Evolutionary conservation across 1,140 invertebrate species (phyloP).

Genomic region (Drosophila sturtevanti): DNA sequence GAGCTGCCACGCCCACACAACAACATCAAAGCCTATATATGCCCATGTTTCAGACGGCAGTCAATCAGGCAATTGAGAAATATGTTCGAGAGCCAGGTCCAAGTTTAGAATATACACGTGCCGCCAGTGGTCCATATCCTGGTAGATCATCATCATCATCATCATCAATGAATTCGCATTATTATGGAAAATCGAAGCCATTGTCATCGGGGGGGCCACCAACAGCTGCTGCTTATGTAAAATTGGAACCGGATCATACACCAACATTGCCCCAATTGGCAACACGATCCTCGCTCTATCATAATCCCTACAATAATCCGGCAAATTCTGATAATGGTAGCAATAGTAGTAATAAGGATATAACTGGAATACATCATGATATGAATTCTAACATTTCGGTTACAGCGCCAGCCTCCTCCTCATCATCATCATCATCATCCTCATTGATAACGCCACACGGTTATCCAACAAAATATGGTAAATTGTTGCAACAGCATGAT

Average conservation of each 20-base stretch:
- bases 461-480: conserved; percentile 72
- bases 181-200: neutral
- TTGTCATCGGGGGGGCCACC: neutral
- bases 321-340: conserved; percentile 18
- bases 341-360: conserved; percentile 16
- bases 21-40: conserved; percentile 73
- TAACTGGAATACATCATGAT: conserved; percentile 13
- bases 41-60: conserved; percentile 67
- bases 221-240: conserved; percentile 39
- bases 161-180: conserved; percentile 3
- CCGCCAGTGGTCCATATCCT: neutral
- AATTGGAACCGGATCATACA: conserved; percentile 46
- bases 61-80: conserved; percentile 70
- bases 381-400: conserved; percentile 31
- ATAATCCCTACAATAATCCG: conserved; percentile 68
- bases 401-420: conserved; percentile 24
- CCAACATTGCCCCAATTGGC: conserved; percentile 29
- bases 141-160: no score
- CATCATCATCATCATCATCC: conserved; percentile 32
- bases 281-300: conserved; percentile 62
- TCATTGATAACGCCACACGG: conserved; percentile 39
- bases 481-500: conserved; percentile 55
- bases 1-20: conserved; percentile 16
- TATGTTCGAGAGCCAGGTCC: conserved; percentile 61
- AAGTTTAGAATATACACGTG: conserved; percentile 45